Base-by-base conservation (phyloP, 2,888 invertebrate species). In the Molorchus minor region DNA sequence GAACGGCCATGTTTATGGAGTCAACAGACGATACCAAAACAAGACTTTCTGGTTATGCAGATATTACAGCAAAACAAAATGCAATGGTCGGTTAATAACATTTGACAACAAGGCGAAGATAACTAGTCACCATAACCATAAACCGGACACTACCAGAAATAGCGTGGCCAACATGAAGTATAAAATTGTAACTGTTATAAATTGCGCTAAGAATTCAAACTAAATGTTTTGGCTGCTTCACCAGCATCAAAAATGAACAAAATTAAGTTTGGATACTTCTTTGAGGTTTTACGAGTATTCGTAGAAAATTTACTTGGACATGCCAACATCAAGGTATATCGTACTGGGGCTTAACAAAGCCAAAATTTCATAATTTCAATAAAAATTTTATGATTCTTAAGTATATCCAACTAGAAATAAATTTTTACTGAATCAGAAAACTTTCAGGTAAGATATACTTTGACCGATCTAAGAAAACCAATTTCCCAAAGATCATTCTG, bases 381-480 rank as follows among this genome's bases (percentile, higher is more conserved):
- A n/a, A n/a, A n/a, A n/a, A n/a, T n/a, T n/a, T n/a, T n/a, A n/a
- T n/a, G n/a, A n/a, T n/a, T n/a, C n/a, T n/a, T n/a, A n/a, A n/a
- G n/a, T n/a, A n/a, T n/a, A n/a, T n/a, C n/a, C n/a, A n/a, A n/a
- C n/a, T n/a, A n/a, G n/a, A n/a, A n/a, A n/a, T n/a, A n/a, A n/a
- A n/a, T n/a, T n/a, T n/a, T n/a, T n/a, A n/a, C n/a, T n/a, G n/a
- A n/a, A n/a, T n/a, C n/a, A n/a, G n/a, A n/a, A n/a, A n/a, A n/a
- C n/a, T 60, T 65, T 33, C 19, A 62, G 66, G 56, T n/a, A 36
- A 30, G 12, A 62, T 67, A 41, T 67, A 62, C 33, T 65, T 67
- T 49, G 47, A 47, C 29, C 41, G 15, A 12, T 60, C 56, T 8
- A 47, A 57, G 44, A n/a, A n/a, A 52, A 55, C 54, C n/a, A n/a